Conservation (phyloP, 1,140 invertebrate genomes). For the Archegozetes longisetosus region DNA sequence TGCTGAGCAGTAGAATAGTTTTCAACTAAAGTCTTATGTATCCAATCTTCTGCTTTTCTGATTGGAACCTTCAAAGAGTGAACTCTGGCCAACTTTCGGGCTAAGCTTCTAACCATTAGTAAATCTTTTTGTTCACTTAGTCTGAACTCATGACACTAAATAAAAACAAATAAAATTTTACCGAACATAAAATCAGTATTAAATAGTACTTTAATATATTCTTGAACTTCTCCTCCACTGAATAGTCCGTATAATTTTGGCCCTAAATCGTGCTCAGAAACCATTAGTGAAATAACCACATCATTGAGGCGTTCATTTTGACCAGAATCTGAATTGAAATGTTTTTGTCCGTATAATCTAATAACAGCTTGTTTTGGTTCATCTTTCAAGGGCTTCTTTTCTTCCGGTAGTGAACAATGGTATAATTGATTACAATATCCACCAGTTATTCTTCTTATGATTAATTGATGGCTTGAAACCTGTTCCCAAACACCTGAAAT, state of each 20-base stretch:
- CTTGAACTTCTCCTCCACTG: not conserved
- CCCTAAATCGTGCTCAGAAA: not conserved
- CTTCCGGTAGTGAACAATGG: not conserved
- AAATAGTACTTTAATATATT: not conserved
- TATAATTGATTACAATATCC: not conserved
- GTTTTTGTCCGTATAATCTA: slow-evolving; percentile 1
- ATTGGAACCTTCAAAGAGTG: no score
- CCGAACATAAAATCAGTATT: no score
- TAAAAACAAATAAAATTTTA: no score
- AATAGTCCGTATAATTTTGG: not conserved
- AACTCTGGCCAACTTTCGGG: no score
- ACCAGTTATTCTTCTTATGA: not conserved
- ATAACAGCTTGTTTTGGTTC: not conserved
- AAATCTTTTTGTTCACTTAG: no score
- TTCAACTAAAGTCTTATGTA: no score
- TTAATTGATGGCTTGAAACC: not conserved
- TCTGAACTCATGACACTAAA: no score
- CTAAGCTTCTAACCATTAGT: no score
- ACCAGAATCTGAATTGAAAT: no score
- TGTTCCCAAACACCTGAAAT: not conserved
- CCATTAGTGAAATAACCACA: not conserved
- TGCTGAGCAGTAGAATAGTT: no score
- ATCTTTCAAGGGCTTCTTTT: not conserved
- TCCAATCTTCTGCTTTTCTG: no score
- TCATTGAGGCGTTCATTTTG: not conserved